phyloP scores from a whole-genome alignment of 2,797 vertebrate species.

The Buceros bicornis region DNA sequence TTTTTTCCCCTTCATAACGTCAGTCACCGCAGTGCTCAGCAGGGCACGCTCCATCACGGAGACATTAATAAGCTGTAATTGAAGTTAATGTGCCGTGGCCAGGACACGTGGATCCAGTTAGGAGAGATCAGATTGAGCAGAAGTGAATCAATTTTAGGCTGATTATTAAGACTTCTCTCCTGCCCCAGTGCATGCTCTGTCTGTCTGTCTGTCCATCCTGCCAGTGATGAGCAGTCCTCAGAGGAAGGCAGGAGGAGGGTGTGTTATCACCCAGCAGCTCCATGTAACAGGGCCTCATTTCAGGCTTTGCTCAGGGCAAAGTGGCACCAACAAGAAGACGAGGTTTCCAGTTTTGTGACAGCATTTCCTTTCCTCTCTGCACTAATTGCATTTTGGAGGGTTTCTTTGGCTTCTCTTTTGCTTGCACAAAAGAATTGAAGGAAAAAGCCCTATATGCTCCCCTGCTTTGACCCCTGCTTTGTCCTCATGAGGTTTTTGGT shows the following conservation, averaged over 20 bases:
- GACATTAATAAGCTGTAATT: constrained; percentile 82
- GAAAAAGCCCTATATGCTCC: not conserved
- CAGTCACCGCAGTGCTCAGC: constrained; percentile 9
- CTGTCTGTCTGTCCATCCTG: not conserved
- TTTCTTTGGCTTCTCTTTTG: not conserved
- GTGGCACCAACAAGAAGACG: not conserved
- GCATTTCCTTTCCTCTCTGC: not conserved
- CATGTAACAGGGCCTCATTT: not conserved
- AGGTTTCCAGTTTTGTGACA: not conserved
- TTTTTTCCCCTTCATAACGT: constrained; percentile 49
- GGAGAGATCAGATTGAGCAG: constrained; percentile 25
- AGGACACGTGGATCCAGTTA: constrained; percentile 64
- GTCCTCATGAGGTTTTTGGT: fast-evolving
- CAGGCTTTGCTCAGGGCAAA: not conserved
- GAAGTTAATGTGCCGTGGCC: constrained; percentile 79
- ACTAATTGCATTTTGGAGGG: not conserved
- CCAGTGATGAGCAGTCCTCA: not conserved
- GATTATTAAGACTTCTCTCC: constrained; percentile 11
- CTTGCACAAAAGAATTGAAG: not conserved
- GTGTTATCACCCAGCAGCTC: not conserved
- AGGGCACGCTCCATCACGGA: not conserved
- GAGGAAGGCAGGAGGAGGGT: not conserved
- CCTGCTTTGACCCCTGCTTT: not conserved
- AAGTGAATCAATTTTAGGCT: constrained; percentile 44
- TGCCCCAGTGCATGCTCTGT: not conserved